phyloP scores from a whole-genome alignment of 1,140 invertebrate genomes.

The Sycophaga agraensis region DNA sequence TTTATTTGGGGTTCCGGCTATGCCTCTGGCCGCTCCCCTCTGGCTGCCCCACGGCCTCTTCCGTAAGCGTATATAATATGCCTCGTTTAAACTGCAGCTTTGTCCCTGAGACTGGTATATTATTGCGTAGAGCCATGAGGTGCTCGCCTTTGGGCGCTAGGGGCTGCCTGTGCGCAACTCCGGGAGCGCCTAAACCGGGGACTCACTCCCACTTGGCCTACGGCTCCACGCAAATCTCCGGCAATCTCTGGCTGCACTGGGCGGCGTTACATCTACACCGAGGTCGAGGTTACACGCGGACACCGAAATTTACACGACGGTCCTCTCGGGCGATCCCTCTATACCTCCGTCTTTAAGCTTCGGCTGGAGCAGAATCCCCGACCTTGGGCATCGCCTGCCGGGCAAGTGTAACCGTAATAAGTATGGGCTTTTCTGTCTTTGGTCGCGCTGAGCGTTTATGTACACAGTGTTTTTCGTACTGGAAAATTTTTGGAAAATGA shows the following conservation, averaged over 20 bases:
- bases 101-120: constrained; percentile 50
- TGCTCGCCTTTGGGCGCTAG: constrained; percentile 14
- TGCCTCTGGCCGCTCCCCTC: constrained; percentile 18
- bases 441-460: neutral
- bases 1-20: constrained; percentile 44
- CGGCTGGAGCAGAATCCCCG: neutral
- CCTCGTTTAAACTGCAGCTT: constrained; percentile 42
- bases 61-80: constrained; percentile 43
- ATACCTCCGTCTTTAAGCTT: neutral
- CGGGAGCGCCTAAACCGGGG: neutral
- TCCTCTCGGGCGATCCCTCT: neutral
- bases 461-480: constrained; percentile 7
- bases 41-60: neutral
- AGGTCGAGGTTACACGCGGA: constrained; percentile 13
- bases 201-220: neutral
- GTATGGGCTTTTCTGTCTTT: constrained; percentile 24
- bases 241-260: too few relatives aligned
- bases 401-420: constrained; percentile 28
- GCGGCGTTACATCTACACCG: neutral
- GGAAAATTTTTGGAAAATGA: neutral
- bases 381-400: constrained; percentile 17
- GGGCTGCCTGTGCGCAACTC: neutral
- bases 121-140: constrained; percentile 40
- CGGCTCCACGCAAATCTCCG: too few relatives aligned
- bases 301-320: constrained; percentile 8